Evolutionary conservation across 2,113 vertebrate genomes (phyloP).

Genomic region (Polypterus bichir): DNA sequence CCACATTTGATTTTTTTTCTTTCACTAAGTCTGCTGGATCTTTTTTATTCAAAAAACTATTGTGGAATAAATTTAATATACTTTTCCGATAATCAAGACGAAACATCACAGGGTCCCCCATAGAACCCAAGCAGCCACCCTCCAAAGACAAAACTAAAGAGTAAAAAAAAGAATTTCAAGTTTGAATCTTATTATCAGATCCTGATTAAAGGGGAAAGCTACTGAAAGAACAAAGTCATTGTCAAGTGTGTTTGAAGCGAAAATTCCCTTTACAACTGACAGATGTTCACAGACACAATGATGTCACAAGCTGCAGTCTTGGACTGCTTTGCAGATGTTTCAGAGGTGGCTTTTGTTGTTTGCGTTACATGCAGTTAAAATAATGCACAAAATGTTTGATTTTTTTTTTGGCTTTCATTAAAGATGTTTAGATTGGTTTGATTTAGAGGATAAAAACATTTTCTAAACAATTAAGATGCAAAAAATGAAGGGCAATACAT

Average conservation of each 20-base stretch:
- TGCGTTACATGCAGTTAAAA: too few species aligned
- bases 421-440: too few species aligned
- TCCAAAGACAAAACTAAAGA: conserved; percentile 17
- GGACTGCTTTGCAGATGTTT: background rate
- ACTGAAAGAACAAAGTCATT: conserved; percentile 47
- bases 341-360: background rate
- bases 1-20: too few species aligned
- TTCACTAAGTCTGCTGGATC: too few species aligned
- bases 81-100: too few species aligned
- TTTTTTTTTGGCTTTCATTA: too few species aligned
- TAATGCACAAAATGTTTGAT: too few species aligned
- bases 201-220: conserved; percentile 52
- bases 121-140: conserved; percentile 70
- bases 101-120: conserved; percentile 17
- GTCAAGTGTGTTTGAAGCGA: conserved; percentile 51
- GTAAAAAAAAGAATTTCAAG: conserved; percentile 44
- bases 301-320: conserved; percentile 41
- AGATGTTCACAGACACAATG: conserved; percentile 53
- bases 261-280: conserved; percentile 60
- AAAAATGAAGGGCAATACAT: too few species aligned
- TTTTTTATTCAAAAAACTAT: too few species aligned
- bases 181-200: conserved; percentile 43
- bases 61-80: too few species aligned
- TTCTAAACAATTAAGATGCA: too few species aligned
- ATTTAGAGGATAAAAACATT: too few species aligned